These are phyloP conservation scores for Trachymyrmex septentrionalis DNA, from an alignment of 1,140 invertebrate species.

Conservation along the genomic window DNA sequence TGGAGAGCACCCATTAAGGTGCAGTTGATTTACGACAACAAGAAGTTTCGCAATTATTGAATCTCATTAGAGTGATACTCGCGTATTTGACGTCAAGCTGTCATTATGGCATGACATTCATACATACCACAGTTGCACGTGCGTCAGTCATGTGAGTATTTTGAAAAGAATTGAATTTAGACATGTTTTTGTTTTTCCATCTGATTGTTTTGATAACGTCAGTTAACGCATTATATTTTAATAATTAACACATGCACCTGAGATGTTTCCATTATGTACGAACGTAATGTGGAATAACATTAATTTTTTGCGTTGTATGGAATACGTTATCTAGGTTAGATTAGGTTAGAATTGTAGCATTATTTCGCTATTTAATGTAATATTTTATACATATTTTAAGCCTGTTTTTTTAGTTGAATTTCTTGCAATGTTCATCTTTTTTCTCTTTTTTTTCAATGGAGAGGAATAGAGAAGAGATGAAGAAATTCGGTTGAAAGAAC, in stretches of 20 bases:
- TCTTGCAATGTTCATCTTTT: too few species aligned
- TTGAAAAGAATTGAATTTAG: background rate
- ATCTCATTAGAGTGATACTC: too few species aligned
- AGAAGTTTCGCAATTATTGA: too few species aligned
- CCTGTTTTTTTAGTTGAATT: too few species aligned
- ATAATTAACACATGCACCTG: background rate
- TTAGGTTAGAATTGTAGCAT: background rate
- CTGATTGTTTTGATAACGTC: background rate
- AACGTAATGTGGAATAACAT: background rate
- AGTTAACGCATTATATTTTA: background rate
- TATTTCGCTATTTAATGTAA: background rate
- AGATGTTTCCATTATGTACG: background rate
- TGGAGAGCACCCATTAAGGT: too few species aligned
- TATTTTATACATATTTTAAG: background rate
- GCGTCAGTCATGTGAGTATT: background rate
- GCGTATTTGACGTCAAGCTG: background rate
- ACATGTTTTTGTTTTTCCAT: background rate
- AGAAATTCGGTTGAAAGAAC: too few species aligned
- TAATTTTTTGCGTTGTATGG: background rate
- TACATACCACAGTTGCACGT: background rate
- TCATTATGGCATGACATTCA: too few species aligned
- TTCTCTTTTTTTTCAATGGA: too few species aligned
- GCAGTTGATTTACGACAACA: too few species aligned
- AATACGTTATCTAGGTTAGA: background rate
- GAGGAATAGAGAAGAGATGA: too few species aligned